Conservation (phyloP, 2,888 invertebrate genomes). For the Agrochola macilenta region DNA sequence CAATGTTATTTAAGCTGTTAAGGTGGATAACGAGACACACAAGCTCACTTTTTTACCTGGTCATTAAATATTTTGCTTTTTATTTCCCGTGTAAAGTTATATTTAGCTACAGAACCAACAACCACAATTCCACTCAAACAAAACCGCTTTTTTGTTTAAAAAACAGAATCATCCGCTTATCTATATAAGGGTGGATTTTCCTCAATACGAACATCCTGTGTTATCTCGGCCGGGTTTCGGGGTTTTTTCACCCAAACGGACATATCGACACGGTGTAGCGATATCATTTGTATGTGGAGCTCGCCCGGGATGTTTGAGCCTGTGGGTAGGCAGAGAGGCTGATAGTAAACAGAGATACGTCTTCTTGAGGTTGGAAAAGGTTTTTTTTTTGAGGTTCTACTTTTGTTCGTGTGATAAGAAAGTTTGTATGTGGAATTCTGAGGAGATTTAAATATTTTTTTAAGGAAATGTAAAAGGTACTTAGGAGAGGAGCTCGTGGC, state of each 20-base stretch:
- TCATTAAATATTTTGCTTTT: no score
- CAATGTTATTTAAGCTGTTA: no score
- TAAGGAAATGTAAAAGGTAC: background rate
- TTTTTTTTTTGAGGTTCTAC: conserved; percentile 27
- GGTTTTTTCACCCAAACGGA: conserved; percentile 56
- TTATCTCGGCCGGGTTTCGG: conserved; percentile 46
- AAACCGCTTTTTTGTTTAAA: conserved; percentile 45
- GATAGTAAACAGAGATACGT: conserved; percentile 41
- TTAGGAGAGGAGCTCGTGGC: no score
- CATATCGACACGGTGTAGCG: conserved; percentile 54
- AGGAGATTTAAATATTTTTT: background rate
- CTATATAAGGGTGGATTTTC: conserved; percentile 56
- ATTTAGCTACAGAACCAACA: conserved; percentile 29
- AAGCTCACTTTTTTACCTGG: background rate
- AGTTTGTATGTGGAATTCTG: conserved; percentile 15
- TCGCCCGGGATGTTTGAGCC: conserved; percentile 4
- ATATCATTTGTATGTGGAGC: conserved; percentile 59
- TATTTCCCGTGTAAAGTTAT: background rate
- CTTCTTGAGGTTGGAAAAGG: conserved; percentile 32
- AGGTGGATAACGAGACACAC: background rate
- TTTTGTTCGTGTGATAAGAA: conserved; percentile 46
- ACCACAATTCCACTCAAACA: background rate
- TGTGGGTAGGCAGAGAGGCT: conserved; percentile 21
- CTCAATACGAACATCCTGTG: conserved; percentile 54
- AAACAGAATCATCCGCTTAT: conserved; percentile 52